These are phyloP conservation scores for Ceyx margarethae DNA, from an alignment of 2,113 vertebrate species.

Conservation along the genomic window DNA sequence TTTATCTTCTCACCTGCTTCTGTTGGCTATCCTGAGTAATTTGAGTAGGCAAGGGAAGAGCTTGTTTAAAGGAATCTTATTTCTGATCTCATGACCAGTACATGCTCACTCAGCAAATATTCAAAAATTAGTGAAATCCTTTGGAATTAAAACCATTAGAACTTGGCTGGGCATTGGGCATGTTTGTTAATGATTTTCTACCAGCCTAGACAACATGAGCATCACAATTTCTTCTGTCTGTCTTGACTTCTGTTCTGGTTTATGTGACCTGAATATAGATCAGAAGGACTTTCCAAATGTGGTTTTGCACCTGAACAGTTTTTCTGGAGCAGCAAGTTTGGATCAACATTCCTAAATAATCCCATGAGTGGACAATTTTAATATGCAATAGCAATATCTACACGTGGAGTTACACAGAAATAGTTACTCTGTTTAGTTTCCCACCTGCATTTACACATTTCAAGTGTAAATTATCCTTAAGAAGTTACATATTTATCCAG, in stretches of 20 bases:
- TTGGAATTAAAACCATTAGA: background rate
- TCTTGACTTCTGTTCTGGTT: background rate
- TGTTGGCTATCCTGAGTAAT: background rate
- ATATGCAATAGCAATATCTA: background rate
- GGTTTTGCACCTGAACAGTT: background rate
- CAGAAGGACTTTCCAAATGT: background rate
- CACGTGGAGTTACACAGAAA: background rate
- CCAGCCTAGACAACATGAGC: background rate
- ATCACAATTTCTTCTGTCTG: background rate
- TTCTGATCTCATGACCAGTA: background rate
- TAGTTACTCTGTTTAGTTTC: background rate
- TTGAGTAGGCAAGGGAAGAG: background rate
- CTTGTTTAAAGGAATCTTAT: background rate
- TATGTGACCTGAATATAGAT: background rate
- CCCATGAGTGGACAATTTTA: background rate
- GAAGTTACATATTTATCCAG: background rate
- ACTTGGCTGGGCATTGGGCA: background rate
- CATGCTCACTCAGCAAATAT: rapidly evolving
- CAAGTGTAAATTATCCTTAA: background rate
- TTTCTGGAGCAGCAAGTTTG: background rate
- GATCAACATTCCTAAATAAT: background rate
- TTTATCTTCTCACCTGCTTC: background rate
- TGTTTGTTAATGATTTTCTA: background rate
- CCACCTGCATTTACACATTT: background rate
- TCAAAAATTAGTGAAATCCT: background rate